A percentile compares a stretch with the other conserved stretches of the same genome.
Evolutionary conservation across 2,888 invertebrate genomes (phyloP).

Genomic region (Drosophila robusta): DNA sequence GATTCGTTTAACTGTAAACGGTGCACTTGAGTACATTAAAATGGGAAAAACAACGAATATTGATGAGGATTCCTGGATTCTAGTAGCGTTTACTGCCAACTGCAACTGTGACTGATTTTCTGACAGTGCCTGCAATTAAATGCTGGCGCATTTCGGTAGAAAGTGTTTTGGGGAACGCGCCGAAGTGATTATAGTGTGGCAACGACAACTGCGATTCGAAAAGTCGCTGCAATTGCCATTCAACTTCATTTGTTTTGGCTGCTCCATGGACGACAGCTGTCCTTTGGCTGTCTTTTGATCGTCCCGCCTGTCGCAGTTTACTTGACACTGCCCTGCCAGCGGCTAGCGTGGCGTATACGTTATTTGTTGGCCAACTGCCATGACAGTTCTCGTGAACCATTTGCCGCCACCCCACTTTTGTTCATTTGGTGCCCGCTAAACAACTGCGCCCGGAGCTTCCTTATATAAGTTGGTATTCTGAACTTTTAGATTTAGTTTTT

Average conservation of each 20-base stretch:
- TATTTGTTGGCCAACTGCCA: slow-evolving; percentile 53
- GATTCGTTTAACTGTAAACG: slow-evolving; percentile 34
- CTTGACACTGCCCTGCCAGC: slow-evolving; percentile 44
- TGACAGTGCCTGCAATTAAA: not conserved
- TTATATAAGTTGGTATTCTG: slow-evolving; percentile 13
- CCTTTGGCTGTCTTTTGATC: slow-evolving; percentile 26
- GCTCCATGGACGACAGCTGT: slow-evolving; percentile 32
- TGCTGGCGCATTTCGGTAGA: slow-evolving; percentile 1
- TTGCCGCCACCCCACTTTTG: slow-evolving; percentile 5
- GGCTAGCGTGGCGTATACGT: slow-evolving; percentile 49
- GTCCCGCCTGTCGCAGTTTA: slow-evolving; percentile 33
- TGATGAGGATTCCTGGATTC: not conserved
- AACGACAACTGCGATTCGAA: slow-evolving; percentile 35
- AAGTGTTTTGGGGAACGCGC: slow-evolving; percentile 10
- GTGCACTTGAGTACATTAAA: slow-evolving; percentile 42
- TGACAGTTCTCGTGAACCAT: slow-evolving; percentile 30
- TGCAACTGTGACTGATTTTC: not conserved
- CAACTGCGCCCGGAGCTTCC: slow-evolving; percentile 22
- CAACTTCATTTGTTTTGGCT: slow-evolving; percentile 52
- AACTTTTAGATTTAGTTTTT: slow-evolving; percentile 7
- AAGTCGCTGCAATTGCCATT: slow-evolving; percentile 37
- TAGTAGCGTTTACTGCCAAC: slow-evolving; percentile 3
- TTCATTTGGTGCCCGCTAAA: slow-evolving; percentile 34
- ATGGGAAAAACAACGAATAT: slow-evolving; percentile 16
- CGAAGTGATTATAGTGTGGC: slow-evolving; percentile 18